These are phyloP conservation scores for Caenorhabditis parvicauda DNA, from an alignment of 2,888 invertebrate species.

Conservation along the genomic window DNA sequence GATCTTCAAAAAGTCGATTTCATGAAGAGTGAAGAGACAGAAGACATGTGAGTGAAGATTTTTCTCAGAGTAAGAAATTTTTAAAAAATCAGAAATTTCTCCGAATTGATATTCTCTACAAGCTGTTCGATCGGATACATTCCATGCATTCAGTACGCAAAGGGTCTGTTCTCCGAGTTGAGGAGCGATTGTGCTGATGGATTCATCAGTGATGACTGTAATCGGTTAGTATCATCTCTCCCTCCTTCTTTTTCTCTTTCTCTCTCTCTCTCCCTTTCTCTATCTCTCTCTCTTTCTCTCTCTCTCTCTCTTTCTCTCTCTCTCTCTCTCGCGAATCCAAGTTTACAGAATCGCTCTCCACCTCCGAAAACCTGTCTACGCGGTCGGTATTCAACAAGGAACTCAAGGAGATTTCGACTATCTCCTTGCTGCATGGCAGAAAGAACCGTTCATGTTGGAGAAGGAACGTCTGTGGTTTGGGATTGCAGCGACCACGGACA, in stretches of 20 bases:
- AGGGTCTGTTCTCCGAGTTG: constrained; percentile 17
- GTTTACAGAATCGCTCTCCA: constrained; percentile 33
- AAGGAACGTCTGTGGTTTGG: constrained; percentile 26
- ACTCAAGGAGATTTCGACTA: constrained; percentile 38
- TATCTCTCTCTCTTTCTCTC: neutral
- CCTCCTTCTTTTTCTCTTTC: neutral
- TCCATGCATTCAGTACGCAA: constrained; percentile 32
- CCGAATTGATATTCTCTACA: constrained; percentile 12
- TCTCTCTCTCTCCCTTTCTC: neutral
- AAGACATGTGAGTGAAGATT: too few relatives aligned
- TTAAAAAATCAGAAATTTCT: too few relatives aligned
- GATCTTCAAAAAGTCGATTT: too few relatives aligned
- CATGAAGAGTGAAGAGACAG: too few relatives aligned
- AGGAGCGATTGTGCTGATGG: constrained; percentile 22
- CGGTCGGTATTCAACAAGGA: constrained; percentile 35
- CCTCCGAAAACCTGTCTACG: constrained; percentile 28
- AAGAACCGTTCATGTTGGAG: constrained; percentile 32
- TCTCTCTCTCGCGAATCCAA: neutral
- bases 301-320: neutral
- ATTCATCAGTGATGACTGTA: constrained; percentile 32
- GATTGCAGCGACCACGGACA: constrained; percentile 15
- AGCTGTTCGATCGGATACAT: constrained; percentile 34
- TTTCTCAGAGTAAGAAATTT: too few relatives aligned
- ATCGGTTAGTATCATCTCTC: constrained; percentile 19
- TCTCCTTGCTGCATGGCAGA: constrained; percentile 30